These are phyloP conservation scores for Anagyrus pseudococci DNA, from an alignment of 2,888 invertebrate species.

Conservation along the genomic window DNA sequence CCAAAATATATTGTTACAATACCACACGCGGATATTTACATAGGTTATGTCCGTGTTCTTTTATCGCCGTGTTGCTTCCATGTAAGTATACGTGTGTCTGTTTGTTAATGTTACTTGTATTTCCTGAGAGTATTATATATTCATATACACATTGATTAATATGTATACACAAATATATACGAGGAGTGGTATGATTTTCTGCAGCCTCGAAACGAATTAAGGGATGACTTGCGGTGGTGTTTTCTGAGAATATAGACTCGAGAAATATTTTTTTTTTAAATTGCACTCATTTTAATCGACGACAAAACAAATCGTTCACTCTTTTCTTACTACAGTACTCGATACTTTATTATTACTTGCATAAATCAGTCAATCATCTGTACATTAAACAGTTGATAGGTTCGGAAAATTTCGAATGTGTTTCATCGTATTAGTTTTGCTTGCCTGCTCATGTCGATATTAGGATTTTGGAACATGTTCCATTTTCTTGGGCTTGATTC, in stretches of 20 bases:
- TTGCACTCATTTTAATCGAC: slow-evolving; percentile 30
- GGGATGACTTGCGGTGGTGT: slow-evolving; percentile 22
- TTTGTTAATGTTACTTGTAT: slow-evolving; percentile 15
- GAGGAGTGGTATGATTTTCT: slow-evolving; percentile 24
- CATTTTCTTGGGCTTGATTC: slow-evolving; percentile 9
- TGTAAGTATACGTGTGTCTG: slow-evolving; percentile 26
- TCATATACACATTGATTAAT: slow-evolving; percentile 28
- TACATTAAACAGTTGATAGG: slow-evolving; percentile 7
- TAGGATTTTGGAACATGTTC: slow-evolving; percentile 14
- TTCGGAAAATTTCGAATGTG: not conserved
- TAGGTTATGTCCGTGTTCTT: slow-evolving; percentile 16
- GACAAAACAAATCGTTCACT: slow-evolving; percentile 27
- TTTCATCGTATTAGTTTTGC: slow-evolving; percentile 4
- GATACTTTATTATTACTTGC: slow-evolving; percentile 25
- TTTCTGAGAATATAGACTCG: slow-evolving; percentile 27
- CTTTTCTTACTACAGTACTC: slow-evolving; percentile 26
- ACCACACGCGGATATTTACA: slow-evolving; percentile 37
- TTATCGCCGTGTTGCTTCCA: not conserved
- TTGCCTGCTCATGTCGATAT: slow-evolving; percentile 1
- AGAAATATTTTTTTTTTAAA: slow-evolving; percentile 21
- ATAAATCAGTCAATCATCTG: slow-evolving; percentile 34
- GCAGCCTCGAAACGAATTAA: slow-evolving; percentile 19
- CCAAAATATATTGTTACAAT: slow-evolving; percentile 33
- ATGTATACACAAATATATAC: slow-evolving; percentile 39
- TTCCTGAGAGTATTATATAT: slow-evolving; percentile 4